Evolutionary conservation across 2,888 invertebrate genomes (phyloP).

Genomic region (Drosophila neonasuta): DNA sequence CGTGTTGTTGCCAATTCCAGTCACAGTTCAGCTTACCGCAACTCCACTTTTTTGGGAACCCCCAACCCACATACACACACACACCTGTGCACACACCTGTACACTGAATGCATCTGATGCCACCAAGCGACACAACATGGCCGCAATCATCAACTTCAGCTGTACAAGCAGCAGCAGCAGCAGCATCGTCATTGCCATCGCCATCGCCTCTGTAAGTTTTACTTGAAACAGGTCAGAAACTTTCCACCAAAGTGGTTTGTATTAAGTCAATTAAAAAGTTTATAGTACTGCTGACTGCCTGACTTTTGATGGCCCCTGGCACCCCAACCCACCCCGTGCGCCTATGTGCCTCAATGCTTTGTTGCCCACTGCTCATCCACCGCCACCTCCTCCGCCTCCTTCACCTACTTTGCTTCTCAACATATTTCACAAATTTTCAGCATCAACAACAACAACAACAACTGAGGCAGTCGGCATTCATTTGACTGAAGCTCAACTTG

Average conservation of each 20-base stretch:
- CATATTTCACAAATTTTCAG: conserved; percentile 68
- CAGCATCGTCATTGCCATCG: conserved; percentile 11
- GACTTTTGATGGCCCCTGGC: conserved; percentile 66
- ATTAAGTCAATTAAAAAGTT: conserved; percentile 77
- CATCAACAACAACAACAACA: conserved; percentile 39
- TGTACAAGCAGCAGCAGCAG: conserved; percentile 20
- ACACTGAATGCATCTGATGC: conserved; percentile 9
- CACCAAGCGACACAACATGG: conserved; percentile 62
- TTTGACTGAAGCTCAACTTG: conserved; percentile 47
- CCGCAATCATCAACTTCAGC: conserved; percentile 70
- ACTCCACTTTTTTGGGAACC: conserved; percentile 15
- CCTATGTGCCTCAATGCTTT: conserved; percentile 2
- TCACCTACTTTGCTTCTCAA: conserved; percentile 38
- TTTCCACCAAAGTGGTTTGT: conserved; percentile 77
- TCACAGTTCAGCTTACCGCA: conserved; percentile 63
- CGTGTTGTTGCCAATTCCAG: conserved; percentile 60
- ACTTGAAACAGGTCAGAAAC: conserved; percentile 74
- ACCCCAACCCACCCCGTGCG: neutral
- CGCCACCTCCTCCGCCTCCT: conserved; percentile 7
- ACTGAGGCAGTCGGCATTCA: conserved; percentile 52
- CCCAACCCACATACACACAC: neutral
- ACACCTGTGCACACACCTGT: conserved; percentile 5
- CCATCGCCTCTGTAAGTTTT: conserved; percentile 54
- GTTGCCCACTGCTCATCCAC: conserved; percentile 10
- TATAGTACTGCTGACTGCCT: conserved; percentile 74